Conservation (phyloP, 2,113 vertebrate genomes). For the Catharus bicknelli region DNA sequence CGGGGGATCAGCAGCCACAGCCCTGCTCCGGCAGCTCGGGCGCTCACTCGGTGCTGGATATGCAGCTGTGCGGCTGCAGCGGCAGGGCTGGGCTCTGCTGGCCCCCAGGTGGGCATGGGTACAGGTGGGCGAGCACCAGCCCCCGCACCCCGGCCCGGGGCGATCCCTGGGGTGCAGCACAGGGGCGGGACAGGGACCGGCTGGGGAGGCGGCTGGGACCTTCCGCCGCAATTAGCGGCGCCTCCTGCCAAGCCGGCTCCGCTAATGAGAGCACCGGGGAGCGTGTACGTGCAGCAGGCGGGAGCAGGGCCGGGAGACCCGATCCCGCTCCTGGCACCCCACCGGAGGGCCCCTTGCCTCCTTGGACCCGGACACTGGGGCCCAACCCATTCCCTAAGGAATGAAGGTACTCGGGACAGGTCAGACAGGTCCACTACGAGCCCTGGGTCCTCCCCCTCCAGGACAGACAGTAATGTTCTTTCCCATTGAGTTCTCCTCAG, state of each 20-base stretch:
- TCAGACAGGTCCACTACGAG: accelerated
- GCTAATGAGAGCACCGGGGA: neutral
- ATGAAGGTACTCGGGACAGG: neutral
- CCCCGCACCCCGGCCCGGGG: neutral
- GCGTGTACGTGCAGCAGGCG: accelerated
- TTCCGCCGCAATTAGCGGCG: neutral
- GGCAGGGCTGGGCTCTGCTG: neutral
- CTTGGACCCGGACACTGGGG: accelerated
- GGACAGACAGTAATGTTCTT: neutral
- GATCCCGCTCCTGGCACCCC: neutral
- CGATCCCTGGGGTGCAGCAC: neutral
- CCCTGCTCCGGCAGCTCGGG: neutral
- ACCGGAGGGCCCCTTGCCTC: accelerated
- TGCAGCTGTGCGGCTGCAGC: neutral
- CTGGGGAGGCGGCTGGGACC: neutral
- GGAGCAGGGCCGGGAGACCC: accelerated
- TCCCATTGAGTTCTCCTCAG: neutral
- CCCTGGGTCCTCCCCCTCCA: neutral
- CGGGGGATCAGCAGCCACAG: accelerated
- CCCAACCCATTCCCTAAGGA: accelerated
- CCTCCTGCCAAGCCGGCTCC: neutral
- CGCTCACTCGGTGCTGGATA: neutral
- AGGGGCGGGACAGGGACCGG: neutral
- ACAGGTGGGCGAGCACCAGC: neutral
- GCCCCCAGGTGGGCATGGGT: neutral